Percentiles rank a stretch among this genome's conserved stretches.
These are phyloP conservation scores for Drosophila sucinea DNA, from an alignment of 1,140 invertebrate species.

Conservation along the genomic window DNA sequence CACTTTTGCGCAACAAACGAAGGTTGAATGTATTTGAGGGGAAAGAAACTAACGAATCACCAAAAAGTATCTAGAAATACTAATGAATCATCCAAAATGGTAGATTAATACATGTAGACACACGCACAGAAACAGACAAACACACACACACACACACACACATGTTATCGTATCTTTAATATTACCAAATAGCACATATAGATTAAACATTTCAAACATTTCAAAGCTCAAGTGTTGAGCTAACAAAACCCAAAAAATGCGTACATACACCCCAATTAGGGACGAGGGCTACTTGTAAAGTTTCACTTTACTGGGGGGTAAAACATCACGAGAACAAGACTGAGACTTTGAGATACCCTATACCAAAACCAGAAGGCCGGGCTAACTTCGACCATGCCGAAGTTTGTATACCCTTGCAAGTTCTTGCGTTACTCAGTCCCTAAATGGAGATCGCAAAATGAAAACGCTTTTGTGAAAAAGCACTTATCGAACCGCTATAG, in stretches of 20 bases:
- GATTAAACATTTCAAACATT: slow-evolving; percentile 9
- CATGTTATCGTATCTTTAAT: neutral
- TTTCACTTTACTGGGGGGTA: neutral
- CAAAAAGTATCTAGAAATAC: neutral
- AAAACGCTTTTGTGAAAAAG: no score
- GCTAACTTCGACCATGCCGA: no score
- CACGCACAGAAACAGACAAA: neutral
- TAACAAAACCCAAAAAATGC: slow-evolving; percentile 8
- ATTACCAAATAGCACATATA: slow-evolving; percentile 11
- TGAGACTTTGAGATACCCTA: no score
- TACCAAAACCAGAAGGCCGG: no score
- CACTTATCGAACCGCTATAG: no score
- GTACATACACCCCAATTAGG: neutral
- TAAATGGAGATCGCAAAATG: no score
- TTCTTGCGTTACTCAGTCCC: no score
- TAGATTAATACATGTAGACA: neutral
- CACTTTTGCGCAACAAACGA: neutral
- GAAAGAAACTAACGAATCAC: slow-evolving; percentile 1
- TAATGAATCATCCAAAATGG: neutral
- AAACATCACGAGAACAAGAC: no score
- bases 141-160: neutral
- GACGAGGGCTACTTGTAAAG: neutral
- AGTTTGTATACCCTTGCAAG: no score
- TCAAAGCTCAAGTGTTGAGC: slow-evolving; percentile 10
- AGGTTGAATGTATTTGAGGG: neutral